Conservation (phyloP, 1,140 invertebrate species). For the Cotesia glomerata region DNA sequence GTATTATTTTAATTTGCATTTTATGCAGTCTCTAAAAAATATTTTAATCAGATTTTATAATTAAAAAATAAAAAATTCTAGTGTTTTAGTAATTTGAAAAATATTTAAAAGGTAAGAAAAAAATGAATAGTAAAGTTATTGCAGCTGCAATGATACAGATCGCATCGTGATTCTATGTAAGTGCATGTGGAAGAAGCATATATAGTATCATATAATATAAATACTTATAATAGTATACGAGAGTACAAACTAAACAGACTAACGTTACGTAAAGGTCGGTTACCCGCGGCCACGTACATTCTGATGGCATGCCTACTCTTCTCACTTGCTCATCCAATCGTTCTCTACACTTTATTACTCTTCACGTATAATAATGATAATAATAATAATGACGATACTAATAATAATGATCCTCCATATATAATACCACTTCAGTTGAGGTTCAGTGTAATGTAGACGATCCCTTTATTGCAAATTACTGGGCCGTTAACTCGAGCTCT, state of each 20-base stretch:
- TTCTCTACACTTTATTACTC: background rate
- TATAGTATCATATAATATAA: too few relatives aligned
- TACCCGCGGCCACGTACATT: constrained; percentile 56
- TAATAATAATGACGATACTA: background rate
- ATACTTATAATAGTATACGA: constrained; percentile 42
- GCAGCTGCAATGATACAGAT: constrained; percentile 32
- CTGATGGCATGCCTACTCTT: constrained; percentile 7
- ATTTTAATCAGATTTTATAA: background rate
- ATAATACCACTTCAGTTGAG: background rate
- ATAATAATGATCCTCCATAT: background rate
- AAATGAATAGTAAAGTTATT: constrained; percentile 11
- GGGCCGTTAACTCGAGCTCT: background rate
- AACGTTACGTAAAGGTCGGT: constrained; percentile 64
- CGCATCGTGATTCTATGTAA: constrained; percentile 35
- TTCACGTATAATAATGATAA: background rate
- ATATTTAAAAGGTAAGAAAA: constrained; percentile 26
- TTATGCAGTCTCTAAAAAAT: too few relatives aligned
- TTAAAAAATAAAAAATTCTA: background rate
- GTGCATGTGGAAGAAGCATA: too few relatives aligned
- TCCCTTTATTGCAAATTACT: background rate
- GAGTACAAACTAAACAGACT: constrained; percentile 53
- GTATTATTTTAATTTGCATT: too few relatives aligned
- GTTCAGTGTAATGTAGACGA: background rate
- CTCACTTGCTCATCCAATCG: constrained; percentile 35
- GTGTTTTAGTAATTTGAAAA: constrained; percentile 21